These are phyloP conservation scores for Acronicta alni DNA, from an alignment of 2,888 invertebrate genomes.

Conservation along the genomic window DNA sequence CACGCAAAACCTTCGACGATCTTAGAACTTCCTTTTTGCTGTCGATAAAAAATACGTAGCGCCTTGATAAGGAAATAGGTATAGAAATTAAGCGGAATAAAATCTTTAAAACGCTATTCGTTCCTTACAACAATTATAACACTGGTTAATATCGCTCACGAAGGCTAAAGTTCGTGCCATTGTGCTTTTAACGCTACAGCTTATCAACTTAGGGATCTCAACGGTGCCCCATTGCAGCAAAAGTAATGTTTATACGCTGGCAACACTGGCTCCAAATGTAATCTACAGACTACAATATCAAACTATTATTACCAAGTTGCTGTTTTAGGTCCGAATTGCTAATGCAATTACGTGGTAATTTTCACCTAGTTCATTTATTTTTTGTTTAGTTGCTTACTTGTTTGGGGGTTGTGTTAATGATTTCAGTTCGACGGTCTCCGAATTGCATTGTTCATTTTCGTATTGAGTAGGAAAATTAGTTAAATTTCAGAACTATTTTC, in stretches of 20 bases:
- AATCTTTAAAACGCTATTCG: constrained; percentile 42
- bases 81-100: constrained; percentile 26
- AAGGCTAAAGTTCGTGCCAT: constrained; percentile 56
- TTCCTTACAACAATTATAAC: constrained; percentile 56
- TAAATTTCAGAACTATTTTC: no score
- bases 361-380: constrained; percentile 18
- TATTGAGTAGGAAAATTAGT: no score
- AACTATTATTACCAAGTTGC: constrained; percentile 42
- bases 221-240: constrained; percentile 51
- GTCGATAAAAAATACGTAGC: constrained; percentile 12
- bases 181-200: constrained; percentile 62
- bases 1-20: background rate
- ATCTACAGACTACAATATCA: constrained; percentile 27
- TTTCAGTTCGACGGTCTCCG: background rate
- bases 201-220: constrained; percentile 55
- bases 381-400: background rate
- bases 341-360: constrained; percentile 31
- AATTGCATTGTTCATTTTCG: no score
- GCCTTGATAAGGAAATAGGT: constrained; percentile 27
- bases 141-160: constrained; percentile 54
- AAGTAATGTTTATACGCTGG: constrained; percentile 51
- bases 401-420: background rate
- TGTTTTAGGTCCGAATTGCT: constrained; percentile 32
- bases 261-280: constrained; percentile 40
- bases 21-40: constrained; percentile 14